Base-by-base conservation (phyloP, 1,140 invertebrate genomes). In the Drosophila sechellia region DNA sequence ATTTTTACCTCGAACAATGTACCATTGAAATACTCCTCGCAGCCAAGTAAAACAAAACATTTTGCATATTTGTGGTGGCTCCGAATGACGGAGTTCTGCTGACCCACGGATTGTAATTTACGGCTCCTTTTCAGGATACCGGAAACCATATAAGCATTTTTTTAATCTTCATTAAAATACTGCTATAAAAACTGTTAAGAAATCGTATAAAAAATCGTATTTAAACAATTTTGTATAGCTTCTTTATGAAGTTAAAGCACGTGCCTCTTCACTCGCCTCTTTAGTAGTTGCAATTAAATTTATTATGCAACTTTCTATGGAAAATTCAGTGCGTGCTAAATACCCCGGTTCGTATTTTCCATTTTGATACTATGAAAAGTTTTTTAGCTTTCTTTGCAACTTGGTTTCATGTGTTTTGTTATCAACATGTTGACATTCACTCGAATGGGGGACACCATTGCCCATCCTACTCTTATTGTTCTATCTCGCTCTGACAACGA, bases 391-490 rank as follows among this genome's bases (percentile, higher is more conserved):
- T 43, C 34, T 37, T 35, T 70, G 65, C 52, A 46, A 48, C 42
- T 69, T 17, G 15, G 50, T 20, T 46, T 52, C 56, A 63, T 63
- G 57, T 59, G 68, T 86, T 81, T 83, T 83, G 75, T 89, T 86
- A 86, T 86, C 83, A 87, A 83, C 83, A 76, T 86, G 83, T 87
- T 86, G 83, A 86, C 83, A 86, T 79, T 87, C 84, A 58, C 71
- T 66, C 68, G 81, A 59, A 56, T 53, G 48, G 25, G 39, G 17
- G 40, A 25, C 22, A 42, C n/a, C n/a, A 17, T 11, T 27, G 49
- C 5, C n/a, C 5, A 45, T 12, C 42, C 34, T 31, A 42, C 52
- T 48, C 11, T 39, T 25, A 54, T 49, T 42, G 43, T 48, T 64
- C 46, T 27, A 42, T 50, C 45, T 42, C 35, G 17, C 39, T 42